Evolutionary conservation across 2,888 invertebrate genomes (phyloP), one percentile per base, ranked within the genome.

Genomic region (Encarsia formosa): DNA sequence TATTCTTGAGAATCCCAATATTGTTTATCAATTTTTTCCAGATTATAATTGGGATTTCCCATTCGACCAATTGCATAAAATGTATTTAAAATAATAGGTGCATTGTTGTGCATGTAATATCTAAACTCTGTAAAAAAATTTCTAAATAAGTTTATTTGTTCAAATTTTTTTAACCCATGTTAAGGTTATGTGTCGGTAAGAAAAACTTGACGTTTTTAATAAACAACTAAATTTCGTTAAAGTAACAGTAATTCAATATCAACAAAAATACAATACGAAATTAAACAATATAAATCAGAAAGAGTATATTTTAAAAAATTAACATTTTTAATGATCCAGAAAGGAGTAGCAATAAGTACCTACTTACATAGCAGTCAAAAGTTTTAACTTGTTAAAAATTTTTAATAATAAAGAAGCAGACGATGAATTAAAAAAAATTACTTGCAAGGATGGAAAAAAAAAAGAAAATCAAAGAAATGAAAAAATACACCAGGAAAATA

Each of bases 81-180:
- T 22, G 3, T 1, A 1, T 31, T 24, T 8, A 56, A 26, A 31
- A 56, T 15, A 4, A 13, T 13, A 11, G 52, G 52, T 9, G 9
- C 15, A 1, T 49, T 49, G 11, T 52, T 11, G 29, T 42, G 1
- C 40, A 56, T 4, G 20, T 20, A 44, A 15, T 23, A 40, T 23
- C 56, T 49, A 20, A 52, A 56, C 49, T 56, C 56, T 56, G 20
- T 31, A 19, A 29, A 42, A 32, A 34, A 54, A 38, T 4, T 2
- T 22, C 18, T 24, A 37, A 44, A 16, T 40, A 42, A 32, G 8
- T 34, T 8, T 5, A 5, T 8, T 15, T 8, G 3, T 34, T 34
- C 8, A 34, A 8, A 2, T 34, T n/a, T 5, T 34, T 34, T 15
- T 34, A 34, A 8, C 16, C 18, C 6, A 4, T 39, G 15, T 15